Percentiles rank a stretch among this genome's conserved stretches.
Evolutionary conservation across 2,797 vertebrate species (phyloP).

Genomic region (Cynodonichthys magdalenae): DNA sequence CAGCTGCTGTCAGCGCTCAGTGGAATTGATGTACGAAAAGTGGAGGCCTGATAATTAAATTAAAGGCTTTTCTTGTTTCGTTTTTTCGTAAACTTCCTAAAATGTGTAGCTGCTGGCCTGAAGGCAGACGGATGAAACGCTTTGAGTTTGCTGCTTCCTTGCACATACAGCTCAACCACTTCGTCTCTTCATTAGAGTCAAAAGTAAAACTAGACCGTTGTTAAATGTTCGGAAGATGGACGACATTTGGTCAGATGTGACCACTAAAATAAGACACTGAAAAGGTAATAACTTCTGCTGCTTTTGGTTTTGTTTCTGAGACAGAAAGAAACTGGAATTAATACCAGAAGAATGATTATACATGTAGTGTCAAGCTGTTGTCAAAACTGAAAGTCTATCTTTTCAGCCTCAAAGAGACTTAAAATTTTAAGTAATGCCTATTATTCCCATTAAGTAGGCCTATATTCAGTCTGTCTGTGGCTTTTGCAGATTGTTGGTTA

Average conservation of each 20-base stretch:
- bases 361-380: constrained; percentile 42
- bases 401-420: constrained; percentile 33
- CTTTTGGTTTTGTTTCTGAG: constrained; percentile 55
- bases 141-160: constrained; percentile 53
- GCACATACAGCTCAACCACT: constrained; percentile 33
- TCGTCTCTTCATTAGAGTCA: constrained; percentile 45
- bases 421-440: constrained; percentile 34
- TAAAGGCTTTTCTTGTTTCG: constrained; percentile 64
- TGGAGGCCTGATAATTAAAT: constrained; percentile 65
- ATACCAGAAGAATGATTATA: constrained; percentile 29
- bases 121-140: constrained; percentile 33
- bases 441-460: constrained; percentile 48
- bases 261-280: constrained; percentile 38
- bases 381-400: constrained; percentile 47
- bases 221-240: constrained; percentile 56
- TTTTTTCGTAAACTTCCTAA: constrained; percentile 53
- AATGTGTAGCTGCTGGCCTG: constrained; percentile 59
- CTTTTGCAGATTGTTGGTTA: constrained; percentile 45
- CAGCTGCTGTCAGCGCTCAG: constrained; percentile 76
- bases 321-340: constrained; percentile 38
- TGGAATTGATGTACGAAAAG: constrained; percentile 54
- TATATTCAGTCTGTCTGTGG: constrained; percentile 40
- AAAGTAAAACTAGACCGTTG: constrained; percentile 62
- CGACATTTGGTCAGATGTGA: constrained; percentile 35
- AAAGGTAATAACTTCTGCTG: constrained; percentile 31